A percentile compares a stretch with the other conserved stretches of the same genome.
Evolutionary conservation across 2,113 vertebrate genomes (phyloP).

Genomic region (Vidua chalybeata): DNA sequence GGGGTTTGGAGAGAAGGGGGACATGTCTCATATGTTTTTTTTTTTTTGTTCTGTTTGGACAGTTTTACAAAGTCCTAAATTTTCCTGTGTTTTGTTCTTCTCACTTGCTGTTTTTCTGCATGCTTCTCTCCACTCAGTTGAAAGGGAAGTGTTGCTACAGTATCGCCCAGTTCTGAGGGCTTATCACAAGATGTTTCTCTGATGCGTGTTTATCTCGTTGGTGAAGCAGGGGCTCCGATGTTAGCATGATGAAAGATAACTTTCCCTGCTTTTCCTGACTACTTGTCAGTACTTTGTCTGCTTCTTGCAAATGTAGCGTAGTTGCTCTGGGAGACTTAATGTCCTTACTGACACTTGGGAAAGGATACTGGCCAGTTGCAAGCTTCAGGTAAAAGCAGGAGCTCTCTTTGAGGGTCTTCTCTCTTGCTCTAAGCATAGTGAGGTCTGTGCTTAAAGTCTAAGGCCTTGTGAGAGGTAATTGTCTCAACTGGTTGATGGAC

Average conservation of each 20-base stretch:
- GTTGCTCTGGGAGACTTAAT: neutral
- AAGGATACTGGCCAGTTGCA: neutral
- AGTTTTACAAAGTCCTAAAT: neutral
- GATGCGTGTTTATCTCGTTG: accelerated
- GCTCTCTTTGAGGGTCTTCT: neutral
- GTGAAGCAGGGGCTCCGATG: neutral
- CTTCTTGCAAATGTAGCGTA: neutral
- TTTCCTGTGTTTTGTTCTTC: neutral
- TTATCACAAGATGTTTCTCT: neutral
- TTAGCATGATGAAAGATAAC: neutral
- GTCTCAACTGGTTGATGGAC: neutral
- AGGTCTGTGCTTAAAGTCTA: neutral
- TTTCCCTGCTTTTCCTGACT: neutral
- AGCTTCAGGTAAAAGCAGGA: neutral
- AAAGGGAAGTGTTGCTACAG: neutral
- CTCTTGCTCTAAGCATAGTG: neutral
- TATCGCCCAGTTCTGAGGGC: neutral
- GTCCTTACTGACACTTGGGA: neutral
- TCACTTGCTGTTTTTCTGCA: neutral
- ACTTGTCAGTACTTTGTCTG: neutral
- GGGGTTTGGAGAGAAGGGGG: neutral
- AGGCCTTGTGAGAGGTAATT: neutral
- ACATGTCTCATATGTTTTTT: neutral
- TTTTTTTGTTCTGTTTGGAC: neutral
- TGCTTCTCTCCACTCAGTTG: neutral